Percentiles rank a stretch among this genome's conserved stretches.
Conservation (phyloP, 2,113 vertebrate genomes). For the Caretta caretta region DNA sequence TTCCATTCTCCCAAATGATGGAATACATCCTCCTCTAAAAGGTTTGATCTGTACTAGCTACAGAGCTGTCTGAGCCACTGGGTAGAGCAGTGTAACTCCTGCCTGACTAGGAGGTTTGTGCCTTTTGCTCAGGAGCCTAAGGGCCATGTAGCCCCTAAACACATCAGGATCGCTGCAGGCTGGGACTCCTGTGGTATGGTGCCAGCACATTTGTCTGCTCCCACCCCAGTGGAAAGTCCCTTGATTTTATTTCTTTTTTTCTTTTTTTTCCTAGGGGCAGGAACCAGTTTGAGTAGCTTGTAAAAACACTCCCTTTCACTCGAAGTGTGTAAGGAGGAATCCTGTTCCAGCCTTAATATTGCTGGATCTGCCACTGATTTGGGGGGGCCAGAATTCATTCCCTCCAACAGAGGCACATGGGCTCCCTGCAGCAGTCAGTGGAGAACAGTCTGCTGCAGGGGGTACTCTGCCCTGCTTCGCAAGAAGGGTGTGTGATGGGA, state of each 20-base stretch:
- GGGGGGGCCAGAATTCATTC: not conserved
- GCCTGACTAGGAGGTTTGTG: not conserved
- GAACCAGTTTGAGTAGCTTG: not conserved
- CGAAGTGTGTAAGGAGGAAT: not conserved
- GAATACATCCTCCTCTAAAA: not conserved
- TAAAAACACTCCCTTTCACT: not conserved
- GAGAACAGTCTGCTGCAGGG: no score
- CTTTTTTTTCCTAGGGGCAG: not conserved
- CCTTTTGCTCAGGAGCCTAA: not conserved
- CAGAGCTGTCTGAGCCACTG: not conserved
- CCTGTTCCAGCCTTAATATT: not conserved
- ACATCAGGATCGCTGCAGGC: not conserved
- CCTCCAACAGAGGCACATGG: accelerated
- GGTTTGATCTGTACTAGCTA: not conserved
- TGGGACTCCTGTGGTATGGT: not conserved
- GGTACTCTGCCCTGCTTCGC: accelerated
- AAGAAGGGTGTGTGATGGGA: not conserved
- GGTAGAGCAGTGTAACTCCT: not conserved
- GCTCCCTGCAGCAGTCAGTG: no score
- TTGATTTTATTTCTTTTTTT: not conserved
- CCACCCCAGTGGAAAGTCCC: not conserved
- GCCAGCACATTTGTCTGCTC: not conserved
- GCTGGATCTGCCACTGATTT: not conserved
- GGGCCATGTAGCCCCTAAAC: not conserved
- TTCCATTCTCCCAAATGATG: not conserved